Percentiles rank a stretch among this genome's conserved stretches.
These are phyloP conservation scores for Belgica antarctica DNA, from an alignment of 2,888 invertebrate species.

Conservation along the genomic window DNA sequence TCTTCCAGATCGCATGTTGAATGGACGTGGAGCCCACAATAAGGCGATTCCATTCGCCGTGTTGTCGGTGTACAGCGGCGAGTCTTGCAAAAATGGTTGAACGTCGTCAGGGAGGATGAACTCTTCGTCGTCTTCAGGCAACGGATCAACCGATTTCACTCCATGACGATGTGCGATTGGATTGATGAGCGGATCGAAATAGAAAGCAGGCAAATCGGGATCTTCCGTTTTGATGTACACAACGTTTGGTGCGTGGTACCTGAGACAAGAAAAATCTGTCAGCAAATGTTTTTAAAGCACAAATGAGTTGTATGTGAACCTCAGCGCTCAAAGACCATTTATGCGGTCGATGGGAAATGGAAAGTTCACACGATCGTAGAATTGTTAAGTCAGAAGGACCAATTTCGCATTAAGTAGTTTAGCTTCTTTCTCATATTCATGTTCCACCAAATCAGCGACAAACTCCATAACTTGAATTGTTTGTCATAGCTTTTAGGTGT, in stretches of 20 bases:
- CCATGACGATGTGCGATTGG: slow-evolving; percentile 95
- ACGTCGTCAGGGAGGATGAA: slow-evolving; percentile 88
- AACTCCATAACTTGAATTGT: background rate
- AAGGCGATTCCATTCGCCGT: slow-evolving; percentile 98
- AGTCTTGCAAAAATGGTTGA: slow-evolving; percentile 89
- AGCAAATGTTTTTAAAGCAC: slow-evolving; percentile 32
- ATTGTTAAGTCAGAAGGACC: background rate
- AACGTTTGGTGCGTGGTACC: slow-evolving; percentile 99
- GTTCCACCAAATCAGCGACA: background rate
- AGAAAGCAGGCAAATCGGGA: slow-evolving; percentile 98
- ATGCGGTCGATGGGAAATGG: slow-evolving; percentile 12
- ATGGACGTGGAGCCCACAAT: slow-evolving; percentile 97
- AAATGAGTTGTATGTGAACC: slow-evolving; percentile 57
- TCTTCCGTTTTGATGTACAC: slow-evolving; percentile 99
- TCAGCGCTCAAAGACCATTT: slow-evolving; percentile 56
- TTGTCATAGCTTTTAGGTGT: background rate
- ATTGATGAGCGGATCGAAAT: slow-evolving; percentile 99
- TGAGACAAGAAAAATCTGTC: slow-evolving; percentile 53
- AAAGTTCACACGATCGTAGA: slow-evolving; percentile 12
- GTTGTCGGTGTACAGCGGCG: slow-evolving; percentile 95
- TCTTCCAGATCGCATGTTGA: slow-evolving; percentile 92
- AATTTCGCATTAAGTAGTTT: slow-evolving; percentile 2
- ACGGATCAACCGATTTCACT: slow-evolving; percentile 77
- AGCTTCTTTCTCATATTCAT: background rate
- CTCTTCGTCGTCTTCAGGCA: slow-evolving; percentile 92